Evolutionary conservation across 1,140 invertebrate genomes (phyloP).

Genomic region (Globodera rostochiensis): DNA sequence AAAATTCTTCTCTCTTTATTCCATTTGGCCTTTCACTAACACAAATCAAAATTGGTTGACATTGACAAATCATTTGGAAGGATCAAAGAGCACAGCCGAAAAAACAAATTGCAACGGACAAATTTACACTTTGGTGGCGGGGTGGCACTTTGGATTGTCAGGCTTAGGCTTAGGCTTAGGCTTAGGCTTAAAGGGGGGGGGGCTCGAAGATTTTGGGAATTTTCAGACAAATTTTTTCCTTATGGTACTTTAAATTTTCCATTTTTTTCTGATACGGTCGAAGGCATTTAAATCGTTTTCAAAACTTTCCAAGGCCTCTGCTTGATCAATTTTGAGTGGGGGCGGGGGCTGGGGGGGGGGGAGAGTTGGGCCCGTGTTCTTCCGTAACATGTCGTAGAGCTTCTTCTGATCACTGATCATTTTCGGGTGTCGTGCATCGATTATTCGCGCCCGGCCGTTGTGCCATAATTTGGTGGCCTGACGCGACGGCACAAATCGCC

Average conservation of each 20-base stretch:
- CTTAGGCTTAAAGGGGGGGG: no score
- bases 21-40: not conserved
- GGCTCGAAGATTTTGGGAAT: not conserved
- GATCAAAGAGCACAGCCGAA: not conserved
- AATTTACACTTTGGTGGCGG: not conserved
- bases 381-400: no score
- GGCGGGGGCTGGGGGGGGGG: no score
- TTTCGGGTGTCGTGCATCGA: no score
- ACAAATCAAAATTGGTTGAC: not conserved
- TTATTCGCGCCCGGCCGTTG: no score
- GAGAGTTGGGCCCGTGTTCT: not conserved
- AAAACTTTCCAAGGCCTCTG: not conserved
- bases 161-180: no score
- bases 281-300: not conserved
- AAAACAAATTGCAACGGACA: not conserved
- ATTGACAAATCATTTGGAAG: not conserved
- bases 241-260: no score
- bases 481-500: not conserved
- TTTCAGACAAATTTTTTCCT: not conserved
- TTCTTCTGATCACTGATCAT: no score
- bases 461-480: no score
- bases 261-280: no score
- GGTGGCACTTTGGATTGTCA: not conserved
- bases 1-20: not conserved
- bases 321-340: not conserved